Conservation (phyloP, 2,113 vertebrate species). For the Bolborhynchus lineola region DNA sequence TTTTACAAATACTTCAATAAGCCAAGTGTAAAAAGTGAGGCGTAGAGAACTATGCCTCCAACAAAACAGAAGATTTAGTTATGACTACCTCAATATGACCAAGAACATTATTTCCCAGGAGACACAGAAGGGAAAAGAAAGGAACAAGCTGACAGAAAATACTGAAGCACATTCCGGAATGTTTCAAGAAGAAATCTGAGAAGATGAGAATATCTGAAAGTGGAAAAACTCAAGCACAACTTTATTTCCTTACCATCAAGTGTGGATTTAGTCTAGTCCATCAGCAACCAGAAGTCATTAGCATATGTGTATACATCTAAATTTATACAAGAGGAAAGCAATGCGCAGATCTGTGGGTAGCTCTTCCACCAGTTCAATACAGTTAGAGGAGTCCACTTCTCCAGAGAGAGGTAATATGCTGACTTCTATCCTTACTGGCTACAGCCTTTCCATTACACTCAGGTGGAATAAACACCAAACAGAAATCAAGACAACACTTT, state of each 20-base stretch:
- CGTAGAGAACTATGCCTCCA: background rate
- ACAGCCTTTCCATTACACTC: background rate
- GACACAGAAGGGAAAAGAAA: background rate
- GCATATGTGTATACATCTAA: background rate
- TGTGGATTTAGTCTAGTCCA: background rate
- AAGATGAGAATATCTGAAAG: background rate
- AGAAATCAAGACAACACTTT: background rate
- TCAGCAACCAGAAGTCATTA: background rate
- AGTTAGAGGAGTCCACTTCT: background rate
- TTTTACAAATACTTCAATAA: background rate
- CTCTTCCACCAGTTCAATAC: background rate
- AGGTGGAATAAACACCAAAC: background rate
- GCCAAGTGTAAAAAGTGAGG: background rate
- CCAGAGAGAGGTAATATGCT: background rate
- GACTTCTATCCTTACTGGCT: background rate
- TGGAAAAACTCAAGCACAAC: background rate
- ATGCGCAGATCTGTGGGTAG: background rate
- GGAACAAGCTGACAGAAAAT: background rate
- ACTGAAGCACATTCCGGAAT: background rate
- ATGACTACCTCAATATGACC: background rate
- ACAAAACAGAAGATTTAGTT: slow-evolving; percentile 3
- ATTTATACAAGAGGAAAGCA: background rate
- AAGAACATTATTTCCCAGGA: slow-evolving; percentile 26
- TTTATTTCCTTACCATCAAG: background rate
- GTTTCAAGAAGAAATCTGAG: background rate